Conservation (phyloP, 2,888 invertebrate genomes). For the Rotaria macrura region DNA sequence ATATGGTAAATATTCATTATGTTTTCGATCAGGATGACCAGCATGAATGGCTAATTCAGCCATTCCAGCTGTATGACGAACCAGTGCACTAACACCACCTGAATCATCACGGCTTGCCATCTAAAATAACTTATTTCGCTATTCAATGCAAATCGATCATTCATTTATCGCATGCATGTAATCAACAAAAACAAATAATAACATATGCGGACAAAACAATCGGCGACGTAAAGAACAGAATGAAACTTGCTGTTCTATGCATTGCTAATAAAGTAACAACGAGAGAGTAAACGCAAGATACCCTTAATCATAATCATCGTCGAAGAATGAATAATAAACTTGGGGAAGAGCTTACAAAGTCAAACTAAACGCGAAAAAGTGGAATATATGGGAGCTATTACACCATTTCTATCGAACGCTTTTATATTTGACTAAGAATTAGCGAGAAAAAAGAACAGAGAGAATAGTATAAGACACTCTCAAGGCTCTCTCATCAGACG, state of each 20-base stretch:
- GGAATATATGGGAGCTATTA: too few relatives aligned
- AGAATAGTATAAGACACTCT: too few relatives aligned
- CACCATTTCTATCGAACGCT: too few relatives aligned
- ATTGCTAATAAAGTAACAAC: not conserved
- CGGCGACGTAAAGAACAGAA: not conserved
- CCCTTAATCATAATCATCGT: not conserved
- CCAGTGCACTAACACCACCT: not conserved
- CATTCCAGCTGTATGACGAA: not conserved
- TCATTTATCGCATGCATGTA: not conserved
- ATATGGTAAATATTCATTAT: constrained; percentile 1
- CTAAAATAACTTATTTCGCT: not conserved
- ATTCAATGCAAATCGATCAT: too few relatives aligned
- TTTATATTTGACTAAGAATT: too few relatives aligned
- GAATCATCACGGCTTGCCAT: not conserved
- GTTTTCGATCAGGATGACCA: not conserved
- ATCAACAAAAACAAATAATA: not conserved
- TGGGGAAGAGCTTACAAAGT: too few relatives aligned
- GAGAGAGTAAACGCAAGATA: not conserved
- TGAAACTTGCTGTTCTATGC: not conserved
- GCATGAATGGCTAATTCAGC: constrained; percentile 4
- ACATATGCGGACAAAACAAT: not conserved
- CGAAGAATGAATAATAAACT: not conserved
- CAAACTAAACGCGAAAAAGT: too few relatives aligned
- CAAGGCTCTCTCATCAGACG: too few relatives aligned
- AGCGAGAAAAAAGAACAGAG: too few relatives aligned